phyloP scores from a whole-genome alignment of 2,797 vertebrate species.

The Pseudomugil tenellus region DNA sequence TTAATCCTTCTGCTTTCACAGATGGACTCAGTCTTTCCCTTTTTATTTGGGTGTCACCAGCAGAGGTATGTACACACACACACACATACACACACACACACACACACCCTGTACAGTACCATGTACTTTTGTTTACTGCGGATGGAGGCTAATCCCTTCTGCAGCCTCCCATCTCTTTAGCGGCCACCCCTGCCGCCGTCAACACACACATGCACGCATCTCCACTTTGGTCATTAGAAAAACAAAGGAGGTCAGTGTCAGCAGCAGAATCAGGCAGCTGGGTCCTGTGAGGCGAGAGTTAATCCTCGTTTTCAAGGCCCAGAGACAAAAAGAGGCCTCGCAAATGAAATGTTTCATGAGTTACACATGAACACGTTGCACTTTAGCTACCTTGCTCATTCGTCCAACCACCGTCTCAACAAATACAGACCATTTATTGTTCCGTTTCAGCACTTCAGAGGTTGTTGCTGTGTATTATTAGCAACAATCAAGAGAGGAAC shows the following conservation, averaged over 20 bases:
- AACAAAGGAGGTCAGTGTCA: constrained; percentile 81
- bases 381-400: constrained; percentile 38
- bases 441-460: constrained; percentile 7
- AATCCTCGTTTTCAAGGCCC: constrained; percentile 73
- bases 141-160: constrained; percentile 65
- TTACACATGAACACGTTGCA: constrained; percentile 35
- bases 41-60: constrained; percentile 77
- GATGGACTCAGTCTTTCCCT: constrained; percentile 78
- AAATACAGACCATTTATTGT: constrained; percentile 8
- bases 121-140: constrained; percentile 68
- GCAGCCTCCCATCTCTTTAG: constrained; percentile 56
- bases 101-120: constrained; percentile 32
- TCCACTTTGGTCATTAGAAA: constrained; percentile 72
- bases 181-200: constrained; percentile 43
- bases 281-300: constrained; percentile 67
- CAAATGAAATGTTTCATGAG: constrained; percentile 58
- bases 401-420: constrained; percentile 33
- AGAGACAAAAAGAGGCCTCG: constrained; percentile 63
- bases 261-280: constrained; percentile 72
- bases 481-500: constrained; percentile 40
- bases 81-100: constrained; percentile 41
- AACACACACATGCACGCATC: constrained; percentile 34
- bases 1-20: constrained; percentile 78
- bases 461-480: constrained; percentile 49
- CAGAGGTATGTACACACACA: constrained; percentile 43